Conservation (phyloP, 2,113 vertebrate species). For the Pholis gunnellus region DNA sequence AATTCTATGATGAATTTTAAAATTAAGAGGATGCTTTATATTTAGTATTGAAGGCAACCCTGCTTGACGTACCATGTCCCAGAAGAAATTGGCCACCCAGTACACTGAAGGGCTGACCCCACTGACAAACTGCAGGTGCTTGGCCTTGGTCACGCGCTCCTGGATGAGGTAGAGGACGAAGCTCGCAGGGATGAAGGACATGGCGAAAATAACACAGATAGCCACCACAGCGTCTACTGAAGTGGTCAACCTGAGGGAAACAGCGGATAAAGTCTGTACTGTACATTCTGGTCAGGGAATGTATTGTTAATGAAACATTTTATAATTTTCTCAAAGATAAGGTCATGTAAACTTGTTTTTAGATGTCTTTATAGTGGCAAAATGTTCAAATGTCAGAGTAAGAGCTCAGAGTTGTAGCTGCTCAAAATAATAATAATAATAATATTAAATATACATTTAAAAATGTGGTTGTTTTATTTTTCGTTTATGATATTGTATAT, state of each 20-base stretch:
- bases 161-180: slow-evolving; percentile 97
- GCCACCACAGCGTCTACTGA: slow-evolving; percentile 94
- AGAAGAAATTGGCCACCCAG: slow-evolving; percentile 95
- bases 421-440: background rate
- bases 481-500: background rate
- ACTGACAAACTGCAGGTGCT: slow-evolving; percentile 96
- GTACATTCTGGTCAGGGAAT: background rate
- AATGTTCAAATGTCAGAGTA: background rate
- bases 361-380: background rate
- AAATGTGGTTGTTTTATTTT: background rate
- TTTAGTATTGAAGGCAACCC: background rate
- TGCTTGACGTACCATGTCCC: slow-evolving; percentile 89
- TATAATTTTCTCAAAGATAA: background rate
- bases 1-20: background rate
- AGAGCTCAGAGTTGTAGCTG: background rate
- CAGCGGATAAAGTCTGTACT: background rate
- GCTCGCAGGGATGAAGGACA: slow-evolving; percentile 98
- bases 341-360: background rate
- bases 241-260: slow-evolving; percentile 87
- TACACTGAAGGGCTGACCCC: slow-evolving; percentile 92
- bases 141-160: slow-evolving; percentile 94
- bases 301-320: background rate
- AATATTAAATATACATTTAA: background rate
- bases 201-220: slow-evolving; percentile 97
- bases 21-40: background rate